Percentiles rank a stretch among this genome's conserved stretches.
phyloP scores from a whole-genome alignment of 2,888 invertebrate species.

The Colostygia pectinataria region DNA sequence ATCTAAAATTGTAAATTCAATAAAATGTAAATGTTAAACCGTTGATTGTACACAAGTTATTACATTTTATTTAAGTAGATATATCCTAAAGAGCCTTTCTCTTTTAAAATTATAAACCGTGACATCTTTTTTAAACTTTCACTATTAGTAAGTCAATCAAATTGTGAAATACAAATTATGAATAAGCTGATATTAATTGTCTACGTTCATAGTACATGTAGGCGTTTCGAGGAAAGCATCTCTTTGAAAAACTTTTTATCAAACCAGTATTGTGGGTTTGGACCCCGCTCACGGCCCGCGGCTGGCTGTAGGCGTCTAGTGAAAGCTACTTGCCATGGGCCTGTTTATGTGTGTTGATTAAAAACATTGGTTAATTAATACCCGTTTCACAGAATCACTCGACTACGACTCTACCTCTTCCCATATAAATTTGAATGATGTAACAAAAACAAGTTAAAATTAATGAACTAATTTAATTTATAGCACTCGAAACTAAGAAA shows the following conservation, averaged over 20 bases:
- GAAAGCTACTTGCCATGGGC: constrained; percentile 59
- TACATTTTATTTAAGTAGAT: constrained; percentile 40
- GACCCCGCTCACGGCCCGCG: constrained; percentile 37
- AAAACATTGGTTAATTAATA: constrained; percentile 52
- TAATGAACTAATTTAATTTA: constrained; percentile 9
- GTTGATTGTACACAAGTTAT: constrained; percentile 41
- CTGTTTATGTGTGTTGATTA: constrained; percentile 53
- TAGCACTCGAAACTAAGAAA: constrained; percentile 7
- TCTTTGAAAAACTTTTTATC: constrained; percentile 37
- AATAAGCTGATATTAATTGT: constrained; percentile 66
- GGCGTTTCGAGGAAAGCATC: constrained; percentile 40
- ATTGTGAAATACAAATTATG: constrained; percentile 64
- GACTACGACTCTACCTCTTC: constrained; percentile 16
- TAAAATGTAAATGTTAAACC: constrained; percentile 38
- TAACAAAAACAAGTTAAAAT: constrained; percentile 15
- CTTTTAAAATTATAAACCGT: constrained; percentile 72
- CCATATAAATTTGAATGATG: constrained; percentile 21
- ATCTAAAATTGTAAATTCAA: constrained; percentile 14
- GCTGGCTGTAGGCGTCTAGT: constrained; percentile 63
- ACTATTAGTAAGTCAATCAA: constrained; percentile 70
- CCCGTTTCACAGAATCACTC: constrained; percentile 50
- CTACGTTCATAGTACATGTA: constrained; percentile 47
- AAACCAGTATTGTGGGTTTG: constrained; percentile 47
- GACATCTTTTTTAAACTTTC: constrained; percentile 72
- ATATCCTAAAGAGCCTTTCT: constrained; percentile 66